phyloP scores from a whole-genome alignment of 2,888 invertebrate genomes.

The Ypsolopha scabrella region DNA sequence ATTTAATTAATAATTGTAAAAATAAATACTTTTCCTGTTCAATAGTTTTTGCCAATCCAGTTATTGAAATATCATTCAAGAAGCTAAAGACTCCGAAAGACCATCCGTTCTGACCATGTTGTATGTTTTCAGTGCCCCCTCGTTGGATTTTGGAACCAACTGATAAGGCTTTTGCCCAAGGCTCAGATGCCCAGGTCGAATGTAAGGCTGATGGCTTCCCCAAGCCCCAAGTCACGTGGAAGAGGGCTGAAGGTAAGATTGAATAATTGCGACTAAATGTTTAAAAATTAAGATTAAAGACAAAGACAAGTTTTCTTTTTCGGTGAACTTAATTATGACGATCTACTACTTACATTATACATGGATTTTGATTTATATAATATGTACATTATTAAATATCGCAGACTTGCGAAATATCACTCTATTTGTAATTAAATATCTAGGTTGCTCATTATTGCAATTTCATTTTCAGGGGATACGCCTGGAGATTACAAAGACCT shows the following conservation, averaged over 20 bases:
- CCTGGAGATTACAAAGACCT: conserved; percentile 95
- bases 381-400: too few relatives aligned
- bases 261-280: too few relatives aligned
- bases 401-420: too few relatives aligned
- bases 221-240: conserved; percentile 94
- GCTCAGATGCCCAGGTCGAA: conserved; percentile 93
- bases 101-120: neutral
- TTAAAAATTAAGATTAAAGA: too few relatives aligned
- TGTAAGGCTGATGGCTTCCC: conserved; percentile 97
- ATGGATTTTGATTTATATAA: too few relatives aligned
- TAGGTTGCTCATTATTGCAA: too few relatives aligned
- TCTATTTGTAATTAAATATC: too few relatives aligned
- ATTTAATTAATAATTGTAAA: neutral
- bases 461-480: conserved; percentile 77
- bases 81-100: too few relatives aligned
- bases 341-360: too few relatives aligned
- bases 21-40: neutral
- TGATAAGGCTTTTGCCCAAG: conserved; percentile 95
- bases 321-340: too few relatives aligned
- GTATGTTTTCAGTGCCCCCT: conserved; percentile 84
- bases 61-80: too few relatives aligned
- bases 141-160: conserved; percentile 96
- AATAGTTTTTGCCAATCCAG: neutral
- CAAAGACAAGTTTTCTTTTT: too few relatives aligned
- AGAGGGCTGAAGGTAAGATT: conserved; percentile 88